These are phyloP conservation scores for Trichonephila clavipes DNA, from an alignment of 1,140 invertebrate species.

Conservation along the genomic window DNA sequence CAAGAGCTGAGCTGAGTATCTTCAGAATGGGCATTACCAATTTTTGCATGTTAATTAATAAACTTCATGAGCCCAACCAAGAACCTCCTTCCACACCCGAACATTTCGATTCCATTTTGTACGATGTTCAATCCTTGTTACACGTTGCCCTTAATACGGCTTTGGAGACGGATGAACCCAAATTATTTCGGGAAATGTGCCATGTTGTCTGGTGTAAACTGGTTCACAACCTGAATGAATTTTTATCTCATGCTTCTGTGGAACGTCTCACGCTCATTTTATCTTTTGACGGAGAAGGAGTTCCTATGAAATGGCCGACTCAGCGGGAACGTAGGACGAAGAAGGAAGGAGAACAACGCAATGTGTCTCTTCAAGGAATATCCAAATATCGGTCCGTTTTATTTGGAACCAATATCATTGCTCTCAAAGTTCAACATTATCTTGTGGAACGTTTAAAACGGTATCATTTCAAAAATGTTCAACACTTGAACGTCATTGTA, in stretches of 20 bases:
- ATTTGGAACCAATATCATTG: constrained; percentile 29
- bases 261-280: background rate
- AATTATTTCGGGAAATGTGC: constrained; percentile 7
- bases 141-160: background rate
- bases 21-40: constrained; percentile 17
- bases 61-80: background rate
- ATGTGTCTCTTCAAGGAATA: background rate
- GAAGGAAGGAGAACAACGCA: background rate
- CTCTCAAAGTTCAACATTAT: background rate
- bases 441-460: background rate
- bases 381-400: background rate
- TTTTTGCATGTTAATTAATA: constrained; percentile 28
- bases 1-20: background rate
- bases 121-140: constrained; percentile 3
- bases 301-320: constrained; percentile 54
- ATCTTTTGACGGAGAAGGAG: background rate
- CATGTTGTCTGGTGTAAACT: background rate
- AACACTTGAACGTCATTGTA: background rate
- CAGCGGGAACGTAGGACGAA: constrained; percentile 11
- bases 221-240: background rate
- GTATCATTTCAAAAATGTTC: background rate
- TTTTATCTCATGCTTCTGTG: background rate
- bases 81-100: background rate
- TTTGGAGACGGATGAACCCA: background rate
- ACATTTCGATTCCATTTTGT: constrained; percentile 6